Conservation (phyloP, 1,140 invertebrate species). For the Bathynomus jamesi region DNA sequence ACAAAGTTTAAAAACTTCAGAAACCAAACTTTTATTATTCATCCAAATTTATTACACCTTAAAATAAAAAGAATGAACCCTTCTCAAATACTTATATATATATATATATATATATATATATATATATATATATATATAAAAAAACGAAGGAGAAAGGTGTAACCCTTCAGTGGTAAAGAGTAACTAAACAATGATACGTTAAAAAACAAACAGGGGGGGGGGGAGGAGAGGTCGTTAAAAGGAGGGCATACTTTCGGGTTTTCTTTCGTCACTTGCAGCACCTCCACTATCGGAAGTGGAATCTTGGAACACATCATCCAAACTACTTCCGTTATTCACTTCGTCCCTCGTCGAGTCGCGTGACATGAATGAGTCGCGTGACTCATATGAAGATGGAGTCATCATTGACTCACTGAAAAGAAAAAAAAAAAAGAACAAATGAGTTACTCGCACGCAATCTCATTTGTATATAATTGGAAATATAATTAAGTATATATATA, state of each 20-base stretch:
- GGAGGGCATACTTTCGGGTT: neutral
- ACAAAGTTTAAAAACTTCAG: too few relatives aligned
- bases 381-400: neutral
- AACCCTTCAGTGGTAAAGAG: too few relatives aligned
- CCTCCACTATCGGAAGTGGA: neutral
- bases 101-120: neutral
- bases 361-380: neutral
- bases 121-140: slow-evolving; percentile 3
- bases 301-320: neutral
- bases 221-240: too few relatives aligned
- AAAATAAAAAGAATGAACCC: too few relatives aligned
- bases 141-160: too few relatives aligned
- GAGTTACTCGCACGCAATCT: too few relatives aligned
- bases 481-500: too few relatives aligned
- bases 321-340: neutral
- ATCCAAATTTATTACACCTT: too few relatives aligned
- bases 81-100: neutral
- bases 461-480: too few relatives aligned
- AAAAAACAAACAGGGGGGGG: too few relatives aligned
- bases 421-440: neutral
- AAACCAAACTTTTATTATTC: too few relatives aligned
- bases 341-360: neutral
- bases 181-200: too few relatives aligned
- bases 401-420: neutral
- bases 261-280: neutral